Base-by-base conservation (phyloP, 2,797 vertebrate species). In the Crenuchus spilurus region DNA sequence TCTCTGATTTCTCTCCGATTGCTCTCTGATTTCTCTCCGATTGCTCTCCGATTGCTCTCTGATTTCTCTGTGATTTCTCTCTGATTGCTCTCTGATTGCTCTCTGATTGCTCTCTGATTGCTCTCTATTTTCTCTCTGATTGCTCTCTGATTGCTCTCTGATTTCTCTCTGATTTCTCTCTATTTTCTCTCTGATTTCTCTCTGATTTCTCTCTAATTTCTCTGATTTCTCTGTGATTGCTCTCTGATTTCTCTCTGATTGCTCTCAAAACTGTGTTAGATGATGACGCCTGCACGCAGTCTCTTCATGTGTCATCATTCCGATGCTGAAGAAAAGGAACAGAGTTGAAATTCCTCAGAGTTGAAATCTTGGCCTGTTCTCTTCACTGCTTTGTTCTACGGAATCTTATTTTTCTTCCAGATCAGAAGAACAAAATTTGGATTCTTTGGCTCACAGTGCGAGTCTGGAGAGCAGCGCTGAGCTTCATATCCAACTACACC, bases 401-500 rank as follows among this genome's bases (percentile, higher is more conserved):
- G 7, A 11, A 10, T 2, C 13, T 4, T 39, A 33, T 58, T 52
- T 30, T 37, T 73, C 42, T 41, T 31, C 44, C 18, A 48, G 13
- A 55, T 16, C 52, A 60, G 28, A 46, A 75, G n/a, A 37, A 76
- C 70, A 57, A 71, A 52, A 80, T 67, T 82, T 85, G 74, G 64
- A 41, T 18, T 76, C 49, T 18, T 5, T 39, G 74, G 18, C 58
- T 55, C 24, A 7, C 22, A 28, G 22, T 26, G 49, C 49, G 7
- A 16, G 14, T 57, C 74, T 55, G 37, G 65, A 76, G 48, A 69
- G 61, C 60, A 61, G 79, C 4, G 3, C 41, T 48, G 39, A 78
- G 72, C 79, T 76, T 69, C 66, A 79, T 76, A 74, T 83, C 83
- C 70, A 83, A 75, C 78, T 82, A 61, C 74, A 77, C 76, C 74